Percentiles rank a stretch among this genome's conserved stretches.
These are phyloP conservation scores for Psix sp. DNA, from an alignment of 1,140 invertebrate species.

Conservation along the genomic window DNA sequence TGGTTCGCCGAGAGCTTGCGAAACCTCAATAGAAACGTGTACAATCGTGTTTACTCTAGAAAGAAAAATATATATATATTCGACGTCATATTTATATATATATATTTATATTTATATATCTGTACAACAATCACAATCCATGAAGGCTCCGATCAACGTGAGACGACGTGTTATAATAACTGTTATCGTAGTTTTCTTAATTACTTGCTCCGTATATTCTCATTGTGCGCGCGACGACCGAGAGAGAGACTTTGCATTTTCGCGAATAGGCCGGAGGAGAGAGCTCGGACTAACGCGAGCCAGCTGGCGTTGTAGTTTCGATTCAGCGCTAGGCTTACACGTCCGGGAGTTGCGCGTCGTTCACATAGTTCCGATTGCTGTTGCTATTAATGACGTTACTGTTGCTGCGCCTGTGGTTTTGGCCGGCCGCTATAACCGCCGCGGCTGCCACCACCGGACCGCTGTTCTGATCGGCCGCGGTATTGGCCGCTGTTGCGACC, in stretches of 20 bases:
- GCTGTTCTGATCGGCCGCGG: constrained; percentile 57
- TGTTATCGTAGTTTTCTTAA: not conserved
- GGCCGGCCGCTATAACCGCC: constrained; percentile 65
- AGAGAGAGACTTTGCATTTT: constrained; percentile 60
- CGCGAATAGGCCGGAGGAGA: constrained; percentile 58
- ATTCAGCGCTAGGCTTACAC: constrained; percentile 10
- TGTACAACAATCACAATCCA: constrained; percentile 58
- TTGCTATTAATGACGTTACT: constrained; percentile 50
- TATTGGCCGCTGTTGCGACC: constrained; percentile 63
- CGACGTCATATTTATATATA: constrained; percentile 54
- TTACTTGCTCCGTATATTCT: constrained; percentile 10
- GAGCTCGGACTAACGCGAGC: constrained; percentile 47
- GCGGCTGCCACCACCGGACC: constrained; percentile 46
- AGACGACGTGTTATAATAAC: constrained; percentile 30
- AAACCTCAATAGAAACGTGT: constrained; percentile 51
- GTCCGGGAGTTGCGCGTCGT: constrained; percentile 10
- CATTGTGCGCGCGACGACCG: constrained; percentile 16
- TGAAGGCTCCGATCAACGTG: constrained; percentile 54
- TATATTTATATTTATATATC: constrained; percentile 34
- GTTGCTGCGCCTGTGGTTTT: constrained; percentile 67
- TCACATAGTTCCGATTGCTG: constrained; percentile 14
- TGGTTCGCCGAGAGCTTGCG: constrained; percentile 9
- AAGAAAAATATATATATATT: constrained; percentile 59
- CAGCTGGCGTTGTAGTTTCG: constrained; percentile 14
- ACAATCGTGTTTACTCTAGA: constrained; percentile 44